Evolutionary conservation across 1,140 invertebrate species (phyloP).

Genomic region (Ips typographus): DNA sequence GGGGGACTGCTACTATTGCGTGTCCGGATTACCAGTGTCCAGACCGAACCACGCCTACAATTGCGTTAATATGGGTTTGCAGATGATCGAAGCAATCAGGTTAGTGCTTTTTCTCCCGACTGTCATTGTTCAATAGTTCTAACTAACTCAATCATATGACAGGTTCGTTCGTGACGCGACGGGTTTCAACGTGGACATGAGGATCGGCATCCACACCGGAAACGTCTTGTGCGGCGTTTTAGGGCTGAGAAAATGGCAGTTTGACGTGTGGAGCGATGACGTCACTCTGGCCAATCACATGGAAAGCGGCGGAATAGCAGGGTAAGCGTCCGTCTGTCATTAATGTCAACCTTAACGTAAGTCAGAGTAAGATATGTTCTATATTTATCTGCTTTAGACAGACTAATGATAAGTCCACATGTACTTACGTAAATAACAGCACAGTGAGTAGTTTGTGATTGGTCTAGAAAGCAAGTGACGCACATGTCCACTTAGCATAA

Average conservation of each 20-base stretch:
- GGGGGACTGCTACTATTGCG: conserved; percentile 96
- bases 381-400: too few species aligned
- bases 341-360: not conserved
- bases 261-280: conserved; percentile 98
- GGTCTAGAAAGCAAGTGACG: too few species aligned
- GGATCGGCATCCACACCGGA: conserved; percentile 92
- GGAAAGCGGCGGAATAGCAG: conserved; percentile 93
- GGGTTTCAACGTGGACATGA: conserved; percentile 90
- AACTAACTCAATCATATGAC: conserved; percentile 20
- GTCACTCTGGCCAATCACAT: conserved; percentile 96
- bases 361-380: not conserved
- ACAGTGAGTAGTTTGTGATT: too few species aligned
- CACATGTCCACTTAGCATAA: too few species aligned
- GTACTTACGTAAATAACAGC: too few species aligned
- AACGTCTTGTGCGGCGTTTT: conserved; percentile 95
- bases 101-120: conserved; percentile 51
- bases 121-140: too few species aligned
- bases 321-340: conserved; percentile 62
- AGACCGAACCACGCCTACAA: conserved; percentile 92
- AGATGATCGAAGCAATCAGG: conserved; percentile 96
- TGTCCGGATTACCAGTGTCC: conserved; percentile 88
- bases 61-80: conserved; percentile 94
- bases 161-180: conserved; percentile 87
- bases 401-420: too few species aligned
- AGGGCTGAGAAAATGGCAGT: conserved; percentile 96